phyloP scores from a whole-genome alignment of 1,140 invertebrate species.

The Danaus plexippus region DNA sequence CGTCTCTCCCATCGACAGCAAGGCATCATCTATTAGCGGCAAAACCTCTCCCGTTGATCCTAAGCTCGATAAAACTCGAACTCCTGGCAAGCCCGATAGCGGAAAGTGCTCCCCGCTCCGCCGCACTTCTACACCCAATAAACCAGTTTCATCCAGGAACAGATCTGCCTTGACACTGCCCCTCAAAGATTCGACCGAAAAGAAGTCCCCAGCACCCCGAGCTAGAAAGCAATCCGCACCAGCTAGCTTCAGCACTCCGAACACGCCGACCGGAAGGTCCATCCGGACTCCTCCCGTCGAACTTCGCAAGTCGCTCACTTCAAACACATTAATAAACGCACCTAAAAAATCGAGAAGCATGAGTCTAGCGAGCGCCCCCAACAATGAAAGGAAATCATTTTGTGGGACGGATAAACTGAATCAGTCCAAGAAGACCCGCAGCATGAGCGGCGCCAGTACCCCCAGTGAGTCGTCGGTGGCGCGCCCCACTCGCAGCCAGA shows the following conservation, averaged over 20 bases:
- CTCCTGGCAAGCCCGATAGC: constrained; percentile 27
- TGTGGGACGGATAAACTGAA: constrained; percentile 42
- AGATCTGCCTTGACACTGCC: constrained; percentile 48
- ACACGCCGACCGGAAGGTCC: constrained; percentile 43
- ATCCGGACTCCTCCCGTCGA: constrained; percentile 47
- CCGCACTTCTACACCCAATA: constrained; percentile 43
- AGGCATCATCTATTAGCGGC: constrained; percentile 37
- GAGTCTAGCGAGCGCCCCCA: constrained; percentile 44
- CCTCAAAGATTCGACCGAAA: constrained; percentile 25
- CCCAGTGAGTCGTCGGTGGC: constrained; percentile 23
- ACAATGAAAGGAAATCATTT: constrained; percentile 36
- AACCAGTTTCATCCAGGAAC: constrained; percentile 25
- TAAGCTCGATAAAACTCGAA: constrained; percentile 15
- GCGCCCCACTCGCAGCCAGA: constrained; percentile 48
- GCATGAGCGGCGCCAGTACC: constrained; percentile 25
- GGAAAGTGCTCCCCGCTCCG: constrained; percentile 35
- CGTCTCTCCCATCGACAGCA: constrained; percentile 39
- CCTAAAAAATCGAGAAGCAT: constrained; percentile 58
- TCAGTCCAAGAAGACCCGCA: constrained; percentile 28
- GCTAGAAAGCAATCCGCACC: constrained; percentile 55
- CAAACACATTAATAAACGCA: constrained; percentile 28
- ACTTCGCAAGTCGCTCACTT: constrained; percentile 52
- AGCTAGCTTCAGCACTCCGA: constrained; percentile 51
- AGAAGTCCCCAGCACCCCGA: constrained; percentile 28
- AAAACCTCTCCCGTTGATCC: constrained; percentile 33